Evolutionary conservation across 2,113 vertebrate genomes (phyloP).

Genomic region (Marcusenius ussheri): DNA sequence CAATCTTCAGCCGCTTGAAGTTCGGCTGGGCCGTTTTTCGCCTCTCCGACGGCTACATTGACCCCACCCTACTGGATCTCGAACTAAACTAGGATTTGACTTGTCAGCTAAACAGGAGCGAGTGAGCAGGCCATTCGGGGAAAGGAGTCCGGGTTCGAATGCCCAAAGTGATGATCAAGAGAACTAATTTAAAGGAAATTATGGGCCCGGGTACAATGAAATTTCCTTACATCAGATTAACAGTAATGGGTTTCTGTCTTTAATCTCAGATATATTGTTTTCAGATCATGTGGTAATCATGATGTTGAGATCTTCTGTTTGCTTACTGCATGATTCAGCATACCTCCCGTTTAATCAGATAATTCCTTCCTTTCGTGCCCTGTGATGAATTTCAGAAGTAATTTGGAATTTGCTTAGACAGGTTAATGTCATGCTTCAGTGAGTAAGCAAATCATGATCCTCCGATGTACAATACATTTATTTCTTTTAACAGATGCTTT

Average conservation of each 20-base stretch:
- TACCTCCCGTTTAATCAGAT: not conserved
- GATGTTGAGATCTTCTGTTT: not conserved
- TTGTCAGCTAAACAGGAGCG: not conserved
- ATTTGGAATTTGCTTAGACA: not conserved
- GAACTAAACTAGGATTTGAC: not conserved
- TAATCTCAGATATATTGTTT: not conserved
- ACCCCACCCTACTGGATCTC: not conserved
- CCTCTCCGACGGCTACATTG: not conserved
- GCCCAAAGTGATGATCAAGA: not conserved
- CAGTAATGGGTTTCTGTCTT: not conserved
- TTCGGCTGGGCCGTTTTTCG: not conserved
- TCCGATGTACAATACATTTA: not conserved
- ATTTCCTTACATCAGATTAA: slow-evolving; percentile 1
- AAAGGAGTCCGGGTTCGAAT: not conserved
- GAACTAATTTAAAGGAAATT: not conserved
- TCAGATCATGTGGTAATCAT: not conserved
- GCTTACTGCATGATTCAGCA: not conserved
- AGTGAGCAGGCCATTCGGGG: not conserved
- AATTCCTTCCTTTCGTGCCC: not conserved
- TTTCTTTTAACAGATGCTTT: not conserved
- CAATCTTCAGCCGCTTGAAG: not conserved
- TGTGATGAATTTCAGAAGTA: not conserved
- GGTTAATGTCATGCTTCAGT: not conserved
- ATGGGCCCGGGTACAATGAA: not conserved
- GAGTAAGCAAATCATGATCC: not conserved